Evolutionary conservation across 2,113 vertebrate species (phyloP).

Genomic region (Pogonocichla stellata): DNA sequence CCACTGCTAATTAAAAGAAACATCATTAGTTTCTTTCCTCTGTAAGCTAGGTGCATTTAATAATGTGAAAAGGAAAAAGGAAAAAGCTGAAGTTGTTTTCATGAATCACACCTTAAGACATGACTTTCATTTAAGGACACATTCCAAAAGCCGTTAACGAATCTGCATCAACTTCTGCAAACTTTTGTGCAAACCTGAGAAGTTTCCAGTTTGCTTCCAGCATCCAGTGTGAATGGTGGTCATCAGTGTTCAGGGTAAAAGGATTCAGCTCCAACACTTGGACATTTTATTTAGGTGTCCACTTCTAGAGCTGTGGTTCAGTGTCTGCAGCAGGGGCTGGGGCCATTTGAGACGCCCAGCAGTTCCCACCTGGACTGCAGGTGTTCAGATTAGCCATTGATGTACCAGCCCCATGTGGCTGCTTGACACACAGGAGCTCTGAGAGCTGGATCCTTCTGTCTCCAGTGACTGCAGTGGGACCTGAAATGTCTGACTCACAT

Average conservation of each 20-base stretch:
- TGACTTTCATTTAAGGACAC: not conserved
- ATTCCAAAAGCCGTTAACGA: not conserved
- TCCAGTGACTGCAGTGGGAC: not conserved
- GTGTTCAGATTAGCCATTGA: not conserved
- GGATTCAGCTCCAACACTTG: not conserved
- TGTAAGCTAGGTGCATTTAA: not conserved
- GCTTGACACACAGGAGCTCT: not conserved
- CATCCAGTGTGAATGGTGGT: not conserved
- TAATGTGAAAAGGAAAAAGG: not conserved
- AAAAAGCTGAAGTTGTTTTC: not conserved
- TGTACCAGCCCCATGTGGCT: not conserved
- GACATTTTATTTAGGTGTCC: not conserved
- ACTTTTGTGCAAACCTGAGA: not conserved
- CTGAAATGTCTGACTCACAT: not conserved
- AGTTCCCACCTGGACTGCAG: not conserved
- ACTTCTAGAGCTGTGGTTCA: not conserved
- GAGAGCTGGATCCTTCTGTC: not conserved
- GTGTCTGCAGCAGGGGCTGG: not conserved
- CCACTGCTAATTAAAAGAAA: not conserved
- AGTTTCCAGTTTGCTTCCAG: not conserved
- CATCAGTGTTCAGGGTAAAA: fast-evolving
- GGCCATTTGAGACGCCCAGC: not conserved
- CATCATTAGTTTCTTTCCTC: not conserved
- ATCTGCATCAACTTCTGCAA: not conserved
- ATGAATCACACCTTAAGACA: not conserved